Evolutionary conservation across 2,113 vertebrate species (phyloP).

Genomic region (Antechinus flavipes): DNA sequence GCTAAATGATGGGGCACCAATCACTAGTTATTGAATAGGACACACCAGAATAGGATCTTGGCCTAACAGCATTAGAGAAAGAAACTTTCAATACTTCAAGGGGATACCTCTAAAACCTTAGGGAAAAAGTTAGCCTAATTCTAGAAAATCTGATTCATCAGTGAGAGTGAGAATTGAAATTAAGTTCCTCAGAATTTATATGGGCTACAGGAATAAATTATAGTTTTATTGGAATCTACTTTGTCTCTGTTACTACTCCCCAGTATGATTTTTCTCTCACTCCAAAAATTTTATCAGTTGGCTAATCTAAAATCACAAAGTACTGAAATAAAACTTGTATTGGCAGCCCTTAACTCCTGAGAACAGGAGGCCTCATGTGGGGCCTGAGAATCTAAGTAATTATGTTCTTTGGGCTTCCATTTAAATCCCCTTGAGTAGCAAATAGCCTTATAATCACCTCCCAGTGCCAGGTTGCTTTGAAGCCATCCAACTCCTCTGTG

Average conservation of each 20-base stretch:
- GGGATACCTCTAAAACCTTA: not conserved
- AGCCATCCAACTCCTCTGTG: not conserved
- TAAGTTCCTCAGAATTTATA: not conserved
- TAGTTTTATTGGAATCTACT: not conserved
- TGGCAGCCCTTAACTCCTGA: not conserved
- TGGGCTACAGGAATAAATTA: not conserved
- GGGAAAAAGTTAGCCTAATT: not conserved
- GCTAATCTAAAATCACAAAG: not conserved
- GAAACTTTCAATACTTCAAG: not conserved
- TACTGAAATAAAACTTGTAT: not conserved
- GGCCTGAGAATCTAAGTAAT: not conserved
- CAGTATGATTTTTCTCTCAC: not conserved
- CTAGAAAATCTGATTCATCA: not conserved
- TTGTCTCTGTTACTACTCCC: not conserved
- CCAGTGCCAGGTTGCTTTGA: not conserved
- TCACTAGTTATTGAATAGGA: not conserved
- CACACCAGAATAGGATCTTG: not conserved
- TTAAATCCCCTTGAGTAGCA: slow-evolving; percentile 53
- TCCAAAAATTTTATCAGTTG: not conserved
- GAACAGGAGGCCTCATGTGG: not conserved
- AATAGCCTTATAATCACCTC: slow-evolving; percentile 25
- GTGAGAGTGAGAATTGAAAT: not conserved
- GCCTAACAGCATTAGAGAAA: not conserved
- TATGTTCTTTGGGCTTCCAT: not conserved
- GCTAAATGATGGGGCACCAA: not conserved